Evolutionary conservation across 2,113 vertebrate species (phyloP), one percentile per base, ranked within the genome.

Genomic region (Anoura caudifer): DNA sequence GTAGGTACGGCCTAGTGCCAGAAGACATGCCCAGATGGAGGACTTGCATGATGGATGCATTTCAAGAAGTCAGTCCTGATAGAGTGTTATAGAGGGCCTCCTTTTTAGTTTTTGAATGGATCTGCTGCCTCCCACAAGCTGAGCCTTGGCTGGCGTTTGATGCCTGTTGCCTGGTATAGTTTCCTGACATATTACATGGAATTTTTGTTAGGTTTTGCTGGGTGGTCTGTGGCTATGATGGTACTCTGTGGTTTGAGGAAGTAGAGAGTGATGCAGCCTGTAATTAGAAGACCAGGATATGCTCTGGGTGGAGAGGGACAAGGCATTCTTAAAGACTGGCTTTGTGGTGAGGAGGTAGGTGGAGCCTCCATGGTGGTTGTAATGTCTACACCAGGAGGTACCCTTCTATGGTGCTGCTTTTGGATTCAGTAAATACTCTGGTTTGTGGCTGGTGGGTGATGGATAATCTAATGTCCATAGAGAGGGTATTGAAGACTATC

Each of bases 221-320:
- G 73, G 79, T 82, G 61, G 52, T 82, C 36, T 95, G 69, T 72
- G 87, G n/a, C 77, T 95, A 19, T 77, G 38, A 24, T 70, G 52
- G 65, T 63, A 75, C 59, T 84, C 50, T 72, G 24, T 95, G 92
- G 52, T 82, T 96, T 95, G n/a, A 45, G 73, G 59, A 89, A 96
- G n/a, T 33, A 82, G 67, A 85, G 19, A 41, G n/a, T 36, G 20
- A 22, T 33, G 24, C 17, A 96, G 47, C 5, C 69, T 83, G 4
- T 73, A 95, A 95, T 96, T 85, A 95, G 41, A 96, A 73, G 13
- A 26, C 31, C 47, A 84, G 41, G 77, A 50, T 17, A 69, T 80
- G 13, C 54, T 95, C 65, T 95, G 22, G 52, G 13, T 93, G 19
- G 33, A 93, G 45, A 70, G 38, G 33, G 20, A 81, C 36, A 96